Percentiles rank a stretch among this genome's conserved stretches.
Conservation (phyloP, 2,113 vertebrate genomes). For the Irena cyanogastra region DNA sequence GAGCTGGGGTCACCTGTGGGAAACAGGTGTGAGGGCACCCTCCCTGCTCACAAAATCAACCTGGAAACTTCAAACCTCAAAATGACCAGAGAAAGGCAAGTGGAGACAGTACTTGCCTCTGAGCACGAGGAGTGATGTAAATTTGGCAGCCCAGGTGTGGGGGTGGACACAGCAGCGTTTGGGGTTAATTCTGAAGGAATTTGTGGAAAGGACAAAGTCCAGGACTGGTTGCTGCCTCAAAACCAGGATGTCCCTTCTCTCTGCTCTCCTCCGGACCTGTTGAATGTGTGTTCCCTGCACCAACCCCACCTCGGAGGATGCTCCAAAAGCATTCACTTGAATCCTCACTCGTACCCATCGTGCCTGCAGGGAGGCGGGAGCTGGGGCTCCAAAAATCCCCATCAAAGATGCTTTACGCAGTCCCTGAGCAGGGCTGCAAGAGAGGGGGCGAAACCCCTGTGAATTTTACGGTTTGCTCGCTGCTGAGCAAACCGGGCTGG, state of each 20-base stretch:
- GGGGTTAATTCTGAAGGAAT: background rate
- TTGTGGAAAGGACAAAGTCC: background rate
- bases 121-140: background rate
- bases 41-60: background rate
- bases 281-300: background rate
- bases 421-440: background rate
- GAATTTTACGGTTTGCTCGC: background rate
- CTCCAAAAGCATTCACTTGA: background rate
- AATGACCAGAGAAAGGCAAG: background rate
- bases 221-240: background rate
- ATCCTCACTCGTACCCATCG: background rate
- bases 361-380: background rate
- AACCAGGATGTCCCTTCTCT: background rate
- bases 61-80: background rate
- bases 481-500: background rate
- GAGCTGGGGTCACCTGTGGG: too few species aligned
- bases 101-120: background rate
- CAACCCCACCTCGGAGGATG: background rate
- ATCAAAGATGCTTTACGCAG: background rate
- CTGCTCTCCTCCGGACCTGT: background rate
- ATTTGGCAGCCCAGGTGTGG: fast-evolving
- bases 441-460: fast-evolving
- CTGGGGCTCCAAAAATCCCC: background rate
- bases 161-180: background rate
- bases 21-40: background rate